phyloP scores from a whole-genome alignment of 1,140 invertebrate species.

The Drosophila parvula region DNA sequence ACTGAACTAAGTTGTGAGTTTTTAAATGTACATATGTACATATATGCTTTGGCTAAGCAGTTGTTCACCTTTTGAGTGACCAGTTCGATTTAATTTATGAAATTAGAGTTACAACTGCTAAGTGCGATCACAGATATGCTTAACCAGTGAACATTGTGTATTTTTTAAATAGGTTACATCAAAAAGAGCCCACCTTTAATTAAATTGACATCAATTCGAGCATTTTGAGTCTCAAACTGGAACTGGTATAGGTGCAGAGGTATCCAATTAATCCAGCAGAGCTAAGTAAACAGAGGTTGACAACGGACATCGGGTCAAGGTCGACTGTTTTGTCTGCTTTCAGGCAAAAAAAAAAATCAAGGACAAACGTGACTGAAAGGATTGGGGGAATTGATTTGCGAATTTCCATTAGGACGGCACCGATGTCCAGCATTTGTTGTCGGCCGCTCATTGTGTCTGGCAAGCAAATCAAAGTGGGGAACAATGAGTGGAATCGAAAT shows the following conservation, averaged over 20 bases:
- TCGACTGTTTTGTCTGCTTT: conserved; percentile 8
- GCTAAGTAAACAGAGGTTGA: neutral
- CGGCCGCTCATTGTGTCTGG: conserved; percentile 22
- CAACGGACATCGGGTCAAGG: conserved; percentile 29
- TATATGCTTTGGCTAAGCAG: neutral
- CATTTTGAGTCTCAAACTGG: neutral
- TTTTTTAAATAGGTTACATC: no score
- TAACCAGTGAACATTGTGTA: no score
- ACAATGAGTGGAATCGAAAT: conserved; percentile 4
- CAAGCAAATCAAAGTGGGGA: conserved; percentile 20
- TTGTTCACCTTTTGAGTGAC: neutral
- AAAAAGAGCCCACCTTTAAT: neutral
- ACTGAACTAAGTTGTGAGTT: accelerated
- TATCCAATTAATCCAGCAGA: conserved; percentile 18
- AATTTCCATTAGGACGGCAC: conserved; percentile 28
- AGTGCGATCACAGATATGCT: no score
- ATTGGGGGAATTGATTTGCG: conserved; percentile 25
- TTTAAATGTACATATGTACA: no score
- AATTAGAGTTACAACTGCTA: no score
- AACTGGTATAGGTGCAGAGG: neutral
- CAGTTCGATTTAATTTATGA: no score
- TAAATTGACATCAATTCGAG: neutral
- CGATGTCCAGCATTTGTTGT: conserved; percentile 24
- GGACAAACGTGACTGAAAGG: conserved; percentile 32
- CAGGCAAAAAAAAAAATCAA: conserved; percentile 3